These are phyloP conservation scores for Melieria omissa DNA, from an alignment of 2,888 invertebrate genomes.

Conservation along the genomic window DNA sequence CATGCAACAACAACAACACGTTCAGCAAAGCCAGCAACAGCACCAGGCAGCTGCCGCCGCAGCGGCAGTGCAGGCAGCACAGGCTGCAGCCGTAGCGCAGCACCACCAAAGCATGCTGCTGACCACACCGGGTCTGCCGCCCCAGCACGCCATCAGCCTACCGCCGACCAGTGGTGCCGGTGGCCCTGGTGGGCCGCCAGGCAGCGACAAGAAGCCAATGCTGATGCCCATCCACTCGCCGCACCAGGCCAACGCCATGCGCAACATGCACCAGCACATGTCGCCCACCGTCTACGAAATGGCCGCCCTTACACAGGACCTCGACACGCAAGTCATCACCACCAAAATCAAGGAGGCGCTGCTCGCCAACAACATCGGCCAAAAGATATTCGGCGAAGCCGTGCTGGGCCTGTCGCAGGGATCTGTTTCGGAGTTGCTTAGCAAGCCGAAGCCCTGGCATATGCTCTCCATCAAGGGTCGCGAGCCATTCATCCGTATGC, in stretches of 20 bases:
- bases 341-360: slow-evolving; percentile 97
- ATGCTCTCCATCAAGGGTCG: slow-evolving; percentile 98
- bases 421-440: slow-evolving; percentile 95
- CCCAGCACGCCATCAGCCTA: slow-evolving; percentile 77
- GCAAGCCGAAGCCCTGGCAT: slow-evolving; percentile 99
- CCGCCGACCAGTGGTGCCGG: slow-evolving; percentile 67
- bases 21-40: slow-evolving; percentile 68
- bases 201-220: slow-evolving; percentile 70
- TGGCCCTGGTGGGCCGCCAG: slow-evolving; percentile 38
- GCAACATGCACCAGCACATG: slow-evolving; percentile 83
- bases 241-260: slow-evolving; percentile 76
- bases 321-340: slow-evolving; percentile 96
- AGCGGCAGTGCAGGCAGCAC: slow-evolving; percentile 70
- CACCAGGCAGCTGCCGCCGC: slow-evolving; percentile 68
- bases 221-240: slow-evolving; percentile 73
- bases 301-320: slow-evolving; percentile 94
- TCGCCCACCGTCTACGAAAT: slow-evolving; percentile 97
- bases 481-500: slow-evolving; percentile 96
- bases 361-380: slow-evolving; percentile 96
- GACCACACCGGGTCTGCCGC: slow-evolving; percentile 81
- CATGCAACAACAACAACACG: slow-evolving; percentile 60
- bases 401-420: slow-evolving; percentile 96
- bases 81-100: slow-evolving; percentile 66
- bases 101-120: slow-evolving; percentile 72
- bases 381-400: slow-evolving; percentile 98